These are phyloP conservation scores for Trichogramma evanescens DNA, from an alignment of 2,888 invertebrate genomes.

Conservation along the genomic window DNA sequence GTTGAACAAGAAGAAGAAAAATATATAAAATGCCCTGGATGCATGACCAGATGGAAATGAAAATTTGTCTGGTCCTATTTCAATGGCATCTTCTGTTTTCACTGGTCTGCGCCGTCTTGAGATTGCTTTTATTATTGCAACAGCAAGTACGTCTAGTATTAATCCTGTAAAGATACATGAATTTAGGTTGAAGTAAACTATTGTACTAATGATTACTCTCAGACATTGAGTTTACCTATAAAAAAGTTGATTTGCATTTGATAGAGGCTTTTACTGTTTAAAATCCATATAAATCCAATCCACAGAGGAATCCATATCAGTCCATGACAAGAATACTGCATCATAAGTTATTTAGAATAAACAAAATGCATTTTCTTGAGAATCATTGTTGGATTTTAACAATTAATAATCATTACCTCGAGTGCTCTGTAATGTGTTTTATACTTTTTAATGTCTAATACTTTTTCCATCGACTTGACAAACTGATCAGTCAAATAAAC, in stretches of 20 bases:
- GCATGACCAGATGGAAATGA: constrained; percentile 94
- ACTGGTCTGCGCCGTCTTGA: constrained; percentile 71
- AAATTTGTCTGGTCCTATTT: constrained; percentile 80
- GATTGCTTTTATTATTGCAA: constrained; percentile 71
- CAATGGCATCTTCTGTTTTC: constrained; percentile 58
- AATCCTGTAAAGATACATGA: constrained; percentile 58
- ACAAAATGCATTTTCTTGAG: background rate
- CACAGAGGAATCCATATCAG: constrained; percentile 76
- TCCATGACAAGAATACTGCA: constrained; percentile 79
- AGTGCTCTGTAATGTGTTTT: constrained; percentile 49
- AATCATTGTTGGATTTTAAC: background rate
- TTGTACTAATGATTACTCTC: background rate
- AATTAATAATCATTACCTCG: constrained; percentile 43
- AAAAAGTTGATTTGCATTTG: constrained; percentile 82
- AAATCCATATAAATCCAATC: constrained; percentile 70
- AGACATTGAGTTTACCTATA: constrained; percentile 55
- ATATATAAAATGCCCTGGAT: constrained; percentile 71
- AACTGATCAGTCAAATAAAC: constrained; percentile 41
- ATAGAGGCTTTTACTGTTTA: constrained; percentile 61
- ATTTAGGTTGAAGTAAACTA: constrained; percentile 12
- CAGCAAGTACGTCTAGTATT: constrained; percentile 69
- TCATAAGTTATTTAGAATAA: constrained; percentile 10
- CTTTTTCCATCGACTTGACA: constrained; percentile 37
- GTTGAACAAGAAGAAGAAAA: constrained; percentile 63
- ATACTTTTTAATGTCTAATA: constrained; percentile 37